Conservation (phyloP, 2,113 vertebrate genomes). For the Sylvietta virens region DNA sequence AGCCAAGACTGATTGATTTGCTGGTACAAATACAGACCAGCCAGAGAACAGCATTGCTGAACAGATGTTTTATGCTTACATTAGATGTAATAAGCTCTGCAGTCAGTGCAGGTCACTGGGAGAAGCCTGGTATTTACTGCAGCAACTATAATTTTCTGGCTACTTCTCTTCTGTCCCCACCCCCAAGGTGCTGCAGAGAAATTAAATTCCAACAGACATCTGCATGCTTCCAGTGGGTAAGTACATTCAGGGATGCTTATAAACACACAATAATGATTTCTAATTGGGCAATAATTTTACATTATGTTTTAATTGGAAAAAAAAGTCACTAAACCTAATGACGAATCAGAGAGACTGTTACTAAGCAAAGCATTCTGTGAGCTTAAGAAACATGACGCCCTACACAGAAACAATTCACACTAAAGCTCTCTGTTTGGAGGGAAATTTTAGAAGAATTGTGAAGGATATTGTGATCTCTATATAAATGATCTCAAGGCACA, state of each 20-base stretch:
- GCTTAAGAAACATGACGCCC: not conserved
- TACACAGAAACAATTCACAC: not conserved
- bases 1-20: not conserved
- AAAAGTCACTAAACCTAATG: not conserved
- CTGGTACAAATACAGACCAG: not conserved
- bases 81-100: not conserved
- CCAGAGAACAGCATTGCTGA: not conserved
- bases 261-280: constrained; percentile 1
- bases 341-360: not conserved
- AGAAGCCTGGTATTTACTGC: constrained; percentile 34
- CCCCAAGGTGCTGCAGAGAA: not conserved
- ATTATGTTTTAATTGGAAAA: not conserved
- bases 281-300: constrained; percentile 4
- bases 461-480: not conserved
- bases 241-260: not conserved
- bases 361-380: not conserved
- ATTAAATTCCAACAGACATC: constrained; percentile 49
- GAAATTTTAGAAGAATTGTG: not conserved
- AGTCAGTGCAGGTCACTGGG: constrained; percentile 18
- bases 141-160: constrained; percentile 36
- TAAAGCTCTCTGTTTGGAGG: not conserved
- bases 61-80: constrained; percentile 9
- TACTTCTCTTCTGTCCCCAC: constrained; percentile 25
- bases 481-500: not conserved
- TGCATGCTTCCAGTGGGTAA: constrained; percentile 4